Conservation (phyloP, 2,797 vertebrate genomes). For the Chrosomus eos region DNA sequence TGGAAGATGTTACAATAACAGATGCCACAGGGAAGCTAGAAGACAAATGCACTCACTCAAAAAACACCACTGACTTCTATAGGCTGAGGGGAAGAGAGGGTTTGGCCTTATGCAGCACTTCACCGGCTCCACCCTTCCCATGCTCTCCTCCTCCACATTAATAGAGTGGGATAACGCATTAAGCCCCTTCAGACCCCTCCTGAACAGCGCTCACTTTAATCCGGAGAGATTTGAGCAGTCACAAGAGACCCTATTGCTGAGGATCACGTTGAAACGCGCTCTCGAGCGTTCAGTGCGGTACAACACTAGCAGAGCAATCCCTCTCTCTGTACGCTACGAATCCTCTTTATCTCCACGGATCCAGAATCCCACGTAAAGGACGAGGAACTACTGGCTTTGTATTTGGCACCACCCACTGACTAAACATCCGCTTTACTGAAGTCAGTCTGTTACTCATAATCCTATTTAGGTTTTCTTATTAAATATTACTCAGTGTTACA, state of each 20-base stretch:
- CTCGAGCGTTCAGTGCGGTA: conserved; percentile 16
- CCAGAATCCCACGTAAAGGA: background rate
- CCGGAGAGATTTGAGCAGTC: conserved; percentile 35
- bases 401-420: conserved; percentile 58
- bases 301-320: background rate
- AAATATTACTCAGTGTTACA: background rate
- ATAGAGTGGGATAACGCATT: conserved; percentile 48
- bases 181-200: conserved; percentile 20
- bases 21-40: background rate
- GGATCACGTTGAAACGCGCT: conserved; percentile 36
- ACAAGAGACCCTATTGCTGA: conserved; percentile 39
- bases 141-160: conserved; percentile 34
- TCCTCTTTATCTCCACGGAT: conserved; percentile 7
- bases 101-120: conserved; percentile 53
- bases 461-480: background rate
- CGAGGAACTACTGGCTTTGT: background rate
- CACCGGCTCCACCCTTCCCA: conserved; percentile 6
- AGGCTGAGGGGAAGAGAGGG: conserved; percentile 58
- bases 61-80: conserved; percentile 61
- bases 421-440: conserved; percentile 3
- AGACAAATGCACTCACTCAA: conserved; percentile 50
- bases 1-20: background rate
- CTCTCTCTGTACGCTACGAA: background rate
- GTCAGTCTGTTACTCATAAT: conserved; percentile 2
- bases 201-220: conserved; percentile 18